Percentiles rank a stretch among this genome's conserved stretches.
Conservation (phyloP, 2,888 invertebrate species). For the Lasius fuliginosus region DNA sequence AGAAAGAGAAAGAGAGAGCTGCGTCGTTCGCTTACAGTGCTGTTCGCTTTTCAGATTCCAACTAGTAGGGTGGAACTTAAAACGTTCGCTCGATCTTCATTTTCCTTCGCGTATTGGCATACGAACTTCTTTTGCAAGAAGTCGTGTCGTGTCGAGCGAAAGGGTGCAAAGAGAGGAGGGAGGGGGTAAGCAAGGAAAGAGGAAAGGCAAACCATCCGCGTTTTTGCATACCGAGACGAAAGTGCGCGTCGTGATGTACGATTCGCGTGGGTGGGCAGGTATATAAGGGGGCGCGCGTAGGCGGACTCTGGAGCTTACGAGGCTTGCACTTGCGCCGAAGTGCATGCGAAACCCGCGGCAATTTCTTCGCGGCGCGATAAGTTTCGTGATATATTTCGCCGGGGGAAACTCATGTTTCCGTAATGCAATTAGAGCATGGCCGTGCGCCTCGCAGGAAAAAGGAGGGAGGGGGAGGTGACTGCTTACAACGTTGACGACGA, state of each 20-base stretch:
- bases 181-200: background rate
- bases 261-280: constrained; percentile 75
- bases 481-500: constrained; percentile 49
- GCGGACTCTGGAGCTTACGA: constrained; percentile 74
- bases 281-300: constrained; percentile 75
- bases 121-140: constrained; percentile 26
- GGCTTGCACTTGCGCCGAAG: constrained; percentile 75
- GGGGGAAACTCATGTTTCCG: constrained; percentile 84
- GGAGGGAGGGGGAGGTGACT: constrained; percentile 48
- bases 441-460: constrained; percentile 64
- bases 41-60: background rate
- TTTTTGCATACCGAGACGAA: constrained; percentile 61
- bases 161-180: background rate
- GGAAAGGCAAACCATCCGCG: constrained; percentile 14
- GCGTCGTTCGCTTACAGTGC: background rate
- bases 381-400: constrained; percentile 79
- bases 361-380: constrained; percentile 78
- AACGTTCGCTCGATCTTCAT: constrained; percentile 29
- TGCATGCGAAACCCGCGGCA: constrained; percentile 72
- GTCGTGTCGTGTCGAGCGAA: background rate
- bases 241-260: constrained; percentile 71
- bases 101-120: constrained; percentile 1
- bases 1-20: background rate
- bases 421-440: constrained; percentile 84
- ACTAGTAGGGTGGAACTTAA: background rate